Evolutionary conservation across 2,888 invertebrate genomes (phyloP).

Genomic region (Autographa gamma): DNA sequence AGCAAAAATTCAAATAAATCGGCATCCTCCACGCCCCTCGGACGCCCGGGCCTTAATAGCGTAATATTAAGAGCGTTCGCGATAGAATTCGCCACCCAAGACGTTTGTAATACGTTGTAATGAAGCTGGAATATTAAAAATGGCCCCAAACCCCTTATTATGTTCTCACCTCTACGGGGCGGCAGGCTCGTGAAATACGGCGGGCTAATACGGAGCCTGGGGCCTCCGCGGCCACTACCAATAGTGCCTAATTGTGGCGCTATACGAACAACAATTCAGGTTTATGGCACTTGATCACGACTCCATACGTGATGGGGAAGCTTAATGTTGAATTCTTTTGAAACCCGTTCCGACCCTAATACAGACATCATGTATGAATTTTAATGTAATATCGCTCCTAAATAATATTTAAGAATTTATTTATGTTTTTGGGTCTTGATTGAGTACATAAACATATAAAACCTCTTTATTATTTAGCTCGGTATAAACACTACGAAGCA

Average conservation of each 20-base stretch:
- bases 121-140: constrained; percentile 89
- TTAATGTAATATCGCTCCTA: constrained; percentile 6
- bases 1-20: constrained; percentile 89
- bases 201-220: constrained; percentile 82
- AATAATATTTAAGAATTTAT: not conserved
- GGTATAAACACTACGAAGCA: not conserved
- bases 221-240: constrained; percentile 63
- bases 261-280: constrained; percentile 64
- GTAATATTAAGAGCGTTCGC: constrained; percentile 86
- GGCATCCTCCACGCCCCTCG: constrained; percentile 72
- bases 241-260: constrained; percentile 79
- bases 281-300: constrained; percentile 57
- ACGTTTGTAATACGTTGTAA: constrained; percentile 88
- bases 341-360: constrained; percentile 27
- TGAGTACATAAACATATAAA: not conserved
- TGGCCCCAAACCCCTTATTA: constrained; percentile 87
- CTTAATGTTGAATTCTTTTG: constrained; percentile 37
- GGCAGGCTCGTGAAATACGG: constrained; percentile 86
- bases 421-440: not conserved
- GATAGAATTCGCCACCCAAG: constrained; percentile 89
- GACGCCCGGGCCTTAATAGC: constrained; percentile 79
- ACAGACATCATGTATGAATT: constrained; percentile 17
- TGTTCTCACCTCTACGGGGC: constrained; percentile 88
- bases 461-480: not conserved
- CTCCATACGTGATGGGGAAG: constrained; percentile 47